These are phyloP conservation scores for Drosophila simulans DNA, from an alignment of 1,140 invertebrate species.

Conservation along the genomic window DNA sequence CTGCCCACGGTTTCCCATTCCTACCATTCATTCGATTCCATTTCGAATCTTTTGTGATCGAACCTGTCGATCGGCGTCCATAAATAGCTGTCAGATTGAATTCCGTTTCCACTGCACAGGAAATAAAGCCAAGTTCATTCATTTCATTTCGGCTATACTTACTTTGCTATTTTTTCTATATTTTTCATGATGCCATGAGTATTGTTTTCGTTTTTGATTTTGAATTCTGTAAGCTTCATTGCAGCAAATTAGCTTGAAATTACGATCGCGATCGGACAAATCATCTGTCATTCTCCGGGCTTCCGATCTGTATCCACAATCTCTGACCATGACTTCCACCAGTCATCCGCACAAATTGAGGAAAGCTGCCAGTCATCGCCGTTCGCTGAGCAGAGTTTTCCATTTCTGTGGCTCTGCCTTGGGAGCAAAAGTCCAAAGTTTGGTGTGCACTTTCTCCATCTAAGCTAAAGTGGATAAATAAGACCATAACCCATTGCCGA, in stretches of 20 bases:
- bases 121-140: neutral
- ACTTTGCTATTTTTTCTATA: neutral
- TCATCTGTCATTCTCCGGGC: constrained; percentile 22
- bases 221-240: constrained; percentile 64
- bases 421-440: neutral
- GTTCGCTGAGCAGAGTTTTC: neutral
- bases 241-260: constrained; percentile 74
- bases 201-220: neutral
- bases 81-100: constrained; percentile 74
- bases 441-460: neutral
- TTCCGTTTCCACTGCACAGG: constrained; percentile 41
- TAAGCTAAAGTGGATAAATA: neutral
- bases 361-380: constrained; percentile 31
- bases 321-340: constrained; percentile 24
- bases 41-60: constrained; percentile 30
- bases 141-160: neutral
- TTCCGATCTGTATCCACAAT: constrained; percentile 34
- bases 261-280: constrained; percentile 53
- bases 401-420: neutral
- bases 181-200: too few relatives aligned
- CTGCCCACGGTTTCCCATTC: constrained; percentile 32
- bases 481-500: neutral
- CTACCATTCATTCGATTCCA: constrained; percentile 27
- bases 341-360: constrained; percentile 71
- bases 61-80: constrained; percentile 59